Base-by-base conservation (phyloP, 1,140 invertebrate species). In the Drosophila pseudoobscura region DNA sequence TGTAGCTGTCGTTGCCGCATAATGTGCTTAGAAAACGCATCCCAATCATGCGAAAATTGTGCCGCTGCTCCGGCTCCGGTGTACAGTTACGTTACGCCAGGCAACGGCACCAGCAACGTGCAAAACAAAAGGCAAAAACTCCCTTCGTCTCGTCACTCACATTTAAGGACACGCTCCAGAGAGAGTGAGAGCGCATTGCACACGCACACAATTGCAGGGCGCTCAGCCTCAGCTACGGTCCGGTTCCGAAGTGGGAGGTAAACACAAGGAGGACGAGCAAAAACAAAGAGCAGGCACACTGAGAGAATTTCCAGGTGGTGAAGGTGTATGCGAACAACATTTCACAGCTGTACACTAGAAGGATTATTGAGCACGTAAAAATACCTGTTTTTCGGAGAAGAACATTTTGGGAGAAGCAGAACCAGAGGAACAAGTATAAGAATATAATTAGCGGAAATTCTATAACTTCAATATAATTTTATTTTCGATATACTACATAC, bases 1-100 rank as follows among this genome's bases (percentile, higher is more conserved):
- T 56, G 43, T 59, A 50, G 31, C 47, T 66, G 47, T 66, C 49
- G 58, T 29, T 39, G 39, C 22, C 26, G 77, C 44, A 57, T 79
- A 83, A 82, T 78, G 60, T 84, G 61, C 75, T 83, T 75, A 79
- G 75, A 75, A 83, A 83, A 83, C 79, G 75, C 79, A 84, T 79
- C 68, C 68, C 66, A 72, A 72, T 53, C 62, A 49, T 35, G 60
- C 78, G 63, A 56, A 59, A 56, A 45, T 39, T 49, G 17, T 51
- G 50, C 24, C 46, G 44, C 26, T 64, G 29, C n/a, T 55, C 45
- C 60, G 57, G 35, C 50, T 50, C 41, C 53, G 68, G 71, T 75
- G 71, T 75, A 75, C 71, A 75, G 71, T 75, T 75, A 74, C 71
- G 66, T 70, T 70, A 49, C 71, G 70, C 71, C 74, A 61, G 71